phyloP scores from a whole-genome alignment of 2,888 invertebrate genomes.

The Hypena proboscidalis region DNA sequence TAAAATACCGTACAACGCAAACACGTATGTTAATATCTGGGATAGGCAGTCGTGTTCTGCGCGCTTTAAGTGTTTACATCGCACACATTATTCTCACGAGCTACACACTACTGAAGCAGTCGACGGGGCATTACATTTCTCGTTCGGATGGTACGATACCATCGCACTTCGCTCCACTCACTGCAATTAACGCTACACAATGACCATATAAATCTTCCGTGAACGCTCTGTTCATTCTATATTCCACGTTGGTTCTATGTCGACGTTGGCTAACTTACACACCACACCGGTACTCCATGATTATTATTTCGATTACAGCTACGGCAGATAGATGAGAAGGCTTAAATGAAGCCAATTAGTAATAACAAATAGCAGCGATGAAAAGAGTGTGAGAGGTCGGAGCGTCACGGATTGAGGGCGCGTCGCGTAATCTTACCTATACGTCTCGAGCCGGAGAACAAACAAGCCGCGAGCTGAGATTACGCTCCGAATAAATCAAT shows the following conservation, averaged over 20 bases:
- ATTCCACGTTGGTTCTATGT: constrained; percentile 57
- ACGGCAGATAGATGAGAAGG: constrained; percentile 9
- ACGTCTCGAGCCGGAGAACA: constrained; percentile 81
- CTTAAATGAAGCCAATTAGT: constrained; percentile 59
- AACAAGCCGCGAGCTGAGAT: constrained; percentile 83
- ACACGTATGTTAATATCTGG: constrained; percentile 47
- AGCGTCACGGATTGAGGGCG: constrained; percentile 62
- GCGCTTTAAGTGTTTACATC: constrained; percentile 50
- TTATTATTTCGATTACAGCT: constrained; percentile 25
- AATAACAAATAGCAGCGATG: constrained; percentile 55
- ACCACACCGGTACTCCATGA: constrained; percentile 36
- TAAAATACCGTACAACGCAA: constrained; percentile 44
- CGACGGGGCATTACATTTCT: constrained; percentile 67
- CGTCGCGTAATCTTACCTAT: constrained; percentile 77
- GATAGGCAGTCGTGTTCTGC: constrained; percentile 41
- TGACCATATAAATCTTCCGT: constrained; percentile 81
- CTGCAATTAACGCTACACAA: constrained; percentile 82
- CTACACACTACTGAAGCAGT: constrained; percentile 49
- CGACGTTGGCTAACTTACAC: constrained; percentile 47
- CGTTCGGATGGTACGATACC: constrained; percentile 73
- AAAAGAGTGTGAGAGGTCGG: constrained; percentile 54
- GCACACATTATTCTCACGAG: constrained; percentile 55
- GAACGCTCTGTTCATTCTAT: constrained; percentile 72
- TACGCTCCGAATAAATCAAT: constrained; percentile 83
- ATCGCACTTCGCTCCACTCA: constrained; percentile 77